phyloP scores from a whole-genome alignment of 2,113 vertebrate genomes.

The Xenotilapia flavipinnis region DNA sequence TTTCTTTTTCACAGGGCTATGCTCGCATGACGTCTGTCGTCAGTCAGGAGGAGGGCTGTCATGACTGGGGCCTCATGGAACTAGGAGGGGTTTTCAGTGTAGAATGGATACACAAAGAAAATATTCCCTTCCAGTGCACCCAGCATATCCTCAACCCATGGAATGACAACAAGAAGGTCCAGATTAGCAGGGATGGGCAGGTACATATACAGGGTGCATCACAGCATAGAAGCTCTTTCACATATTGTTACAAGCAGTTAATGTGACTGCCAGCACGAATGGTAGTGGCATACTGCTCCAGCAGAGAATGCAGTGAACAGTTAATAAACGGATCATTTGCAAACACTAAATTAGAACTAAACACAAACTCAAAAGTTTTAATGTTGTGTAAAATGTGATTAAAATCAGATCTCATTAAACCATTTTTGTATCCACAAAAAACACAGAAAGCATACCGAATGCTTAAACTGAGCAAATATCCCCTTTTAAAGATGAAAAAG shows the following conservation, averaged over 20 bases:
- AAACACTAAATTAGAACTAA: background rate
- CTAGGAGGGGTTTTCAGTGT: conserved; percentile 86
- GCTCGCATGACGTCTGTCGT: conserved; percentile 84
- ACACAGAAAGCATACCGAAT: background rate
- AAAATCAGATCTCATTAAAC: background rate
- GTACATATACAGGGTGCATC: conserved; percentile 47
- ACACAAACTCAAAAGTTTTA: background rate
- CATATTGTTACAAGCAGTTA: background rate
- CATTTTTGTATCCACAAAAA: background rate
- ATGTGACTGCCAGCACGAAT: background rate
- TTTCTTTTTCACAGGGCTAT: conserved; percentile 76
- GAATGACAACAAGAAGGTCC: conserved; percentile 91
- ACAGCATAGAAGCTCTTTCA: background rate
- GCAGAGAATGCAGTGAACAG: background rate
- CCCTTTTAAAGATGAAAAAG: background rate
- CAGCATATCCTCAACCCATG: conserved; percentile 87
- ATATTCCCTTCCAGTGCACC: conserved; percentile 80
- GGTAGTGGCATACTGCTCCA: background rate
- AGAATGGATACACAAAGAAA: conserved; percentile 88
- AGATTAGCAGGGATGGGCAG: conserved; percentile 94
- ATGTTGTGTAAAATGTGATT: background rate
- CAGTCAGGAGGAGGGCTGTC: conserved; percentile 79
- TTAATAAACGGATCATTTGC: background rate
- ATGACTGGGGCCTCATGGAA: conserved; percentile 83
- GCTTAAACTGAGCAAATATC: background rate